Conservation (phyloP, 2,797 vertebrate genomes). For the Pangasius larnaudii region DNA sequence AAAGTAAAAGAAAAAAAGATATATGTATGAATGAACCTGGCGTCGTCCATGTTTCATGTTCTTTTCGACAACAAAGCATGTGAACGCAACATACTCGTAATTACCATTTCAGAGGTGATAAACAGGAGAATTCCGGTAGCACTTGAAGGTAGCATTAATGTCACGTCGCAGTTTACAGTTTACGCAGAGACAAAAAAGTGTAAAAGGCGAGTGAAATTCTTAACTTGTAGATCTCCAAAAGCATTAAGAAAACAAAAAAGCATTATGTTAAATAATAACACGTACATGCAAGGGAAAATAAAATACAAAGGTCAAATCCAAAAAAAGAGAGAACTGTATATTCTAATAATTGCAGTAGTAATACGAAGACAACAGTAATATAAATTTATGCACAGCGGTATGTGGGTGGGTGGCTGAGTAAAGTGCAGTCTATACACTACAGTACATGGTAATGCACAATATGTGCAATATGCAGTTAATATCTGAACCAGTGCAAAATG, state of each 20-base stretch:
- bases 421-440: neutral
- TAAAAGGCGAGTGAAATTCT: neutral
- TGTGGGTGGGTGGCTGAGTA: neutral
- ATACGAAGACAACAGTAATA: neutral
- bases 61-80: too few species aligned
- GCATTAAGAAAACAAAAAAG: too few species aligned
- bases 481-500: neutral
- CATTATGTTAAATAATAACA: neutral
- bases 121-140: too few species aligned
- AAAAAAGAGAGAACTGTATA: neutral
- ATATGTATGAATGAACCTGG: too few species aligned
- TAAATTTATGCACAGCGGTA: neutral
- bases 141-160: neutral
- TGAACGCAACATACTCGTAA: too few species aligned
- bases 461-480: neutral
- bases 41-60: too few species aligned
- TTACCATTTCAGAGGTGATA: too few species aligned
- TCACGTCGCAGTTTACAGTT: neutral
- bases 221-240: neutral
- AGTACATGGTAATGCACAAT: neutral
- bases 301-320: neutral
- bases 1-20: too few species aligned
- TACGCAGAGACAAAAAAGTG: neutral
- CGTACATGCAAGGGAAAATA: neutral
- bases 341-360: neutral